A percentile compares a stretch with the other conserved stretches of the same genome.
Conservation (phyloP, 2,888 invertebrate genomes). For the Heliconius erato region DNA sequence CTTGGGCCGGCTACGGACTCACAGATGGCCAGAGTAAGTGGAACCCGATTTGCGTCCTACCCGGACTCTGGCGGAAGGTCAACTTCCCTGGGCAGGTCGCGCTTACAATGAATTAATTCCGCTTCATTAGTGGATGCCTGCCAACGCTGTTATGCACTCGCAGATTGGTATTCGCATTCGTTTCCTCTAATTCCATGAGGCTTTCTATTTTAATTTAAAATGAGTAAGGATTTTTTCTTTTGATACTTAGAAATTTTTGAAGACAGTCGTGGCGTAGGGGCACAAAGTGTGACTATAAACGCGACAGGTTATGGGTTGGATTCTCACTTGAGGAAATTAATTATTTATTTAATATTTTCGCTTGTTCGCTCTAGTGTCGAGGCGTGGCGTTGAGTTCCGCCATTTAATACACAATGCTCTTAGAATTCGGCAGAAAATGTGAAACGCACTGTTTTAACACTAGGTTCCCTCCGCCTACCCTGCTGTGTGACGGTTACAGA, state of each 20-base stretch:
- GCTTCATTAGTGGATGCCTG: constrained; percentile 56
- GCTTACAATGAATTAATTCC: constrained; percentile 53
- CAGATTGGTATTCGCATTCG: constrained; percentile 51
- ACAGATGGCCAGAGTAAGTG: constrained; percentile 4
- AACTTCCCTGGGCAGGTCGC: constrained; percentile 27
- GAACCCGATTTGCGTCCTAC: neutral
- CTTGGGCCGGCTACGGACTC: constrained; percentile 11
- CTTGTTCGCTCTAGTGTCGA: too few species aligned
- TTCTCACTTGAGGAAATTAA: neutral
- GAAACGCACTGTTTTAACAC: too few species aligned
- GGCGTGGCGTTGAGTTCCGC: too few species aligned
- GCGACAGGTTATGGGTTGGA: too few species aligned
- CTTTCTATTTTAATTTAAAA: constrained; percentile 32
- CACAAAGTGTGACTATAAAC: neutral
- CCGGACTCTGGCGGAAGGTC: neutral
- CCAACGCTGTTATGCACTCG: constrained; percentile 50
- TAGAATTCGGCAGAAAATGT: too few species aligned
- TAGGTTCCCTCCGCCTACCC: too few species aligned
- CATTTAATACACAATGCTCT: too few species aligned
- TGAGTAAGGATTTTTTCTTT: neutral
- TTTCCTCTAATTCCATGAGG: constrained; percentile 44
- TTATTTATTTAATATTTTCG: too few species aligned
- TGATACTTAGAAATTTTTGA: neutral
- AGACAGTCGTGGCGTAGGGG: neutral
- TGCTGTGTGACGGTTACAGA: too few species aligned